Percentiles rank a stretch among this genome's conserved stretches.
phyloP scores from a whole-genome alignment of 2,797 vertebrate genomes.

The Acanthurus lineatus region DNA sequence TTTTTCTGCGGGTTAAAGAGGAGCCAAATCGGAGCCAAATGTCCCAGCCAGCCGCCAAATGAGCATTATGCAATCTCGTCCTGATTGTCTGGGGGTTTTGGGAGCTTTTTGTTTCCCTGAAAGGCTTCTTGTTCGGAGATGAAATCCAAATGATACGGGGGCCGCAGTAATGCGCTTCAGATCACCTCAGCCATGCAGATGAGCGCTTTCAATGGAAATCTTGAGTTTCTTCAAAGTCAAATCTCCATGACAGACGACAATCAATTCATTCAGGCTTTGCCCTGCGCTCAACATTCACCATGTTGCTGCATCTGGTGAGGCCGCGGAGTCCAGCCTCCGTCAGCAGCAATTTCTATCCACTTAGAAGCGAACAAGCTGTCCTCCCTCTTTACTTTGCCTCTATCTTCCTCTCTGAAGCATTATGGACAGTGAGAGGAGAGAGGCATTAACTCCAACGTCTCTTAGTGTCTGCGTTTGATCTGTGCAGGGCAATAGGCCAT shows the following conservation, averaged over 20 bases:
- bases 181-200: slow-evolving; percentile 65
- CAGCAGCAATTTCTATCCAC: slow-evolving; percentile 42
- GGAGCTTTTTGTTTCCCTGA: slow-evolving; percentile 61
- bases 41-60: slow-evolving; percentile 70
- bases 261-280: slow-evolving; percentile 29
- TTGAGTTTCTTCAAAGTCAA: slow-evolving; percentile 50
- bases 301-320: slow-evolving; percentile 21
- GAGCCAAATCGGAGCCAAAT: slow-evolving; percentile 68
- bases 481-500: slow-evolving; percentile 39
- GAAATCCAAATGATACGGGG: slow-evolving; percentile 66
- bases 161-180: slow-evolving; percentile 39
- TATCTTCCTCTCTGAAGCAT: slow-evolving; percentile 45
- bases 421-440: slow-evolving; percentile 43
- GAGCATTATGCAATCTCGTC: slow-evolving; percentile 73
- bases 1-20: slow-evolving; percentile 74
- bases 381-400: slow-evolving; percentile 39
- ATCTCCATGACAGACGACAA: slow-evolving; percentile 50
- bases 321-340: slow-evolving; percentile 24
- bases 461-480: slow-evolving; percentile 32
- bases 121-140: slow-evolving; percentile 73
- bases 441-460: slow-evolving; percentile 58
- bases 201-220: slow-evolving; percentile 51
- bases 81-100: slow-evolving; percentile 63
- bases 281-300: slow-evolving; percentile 4
- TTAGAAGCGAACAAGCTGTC: slow-evolving; percentile 61